These are phyloP conservation scores for Thera britannica DNA, from an alignment of 2,888 invertebrate species.

Conservation along the genomic window DNA sequence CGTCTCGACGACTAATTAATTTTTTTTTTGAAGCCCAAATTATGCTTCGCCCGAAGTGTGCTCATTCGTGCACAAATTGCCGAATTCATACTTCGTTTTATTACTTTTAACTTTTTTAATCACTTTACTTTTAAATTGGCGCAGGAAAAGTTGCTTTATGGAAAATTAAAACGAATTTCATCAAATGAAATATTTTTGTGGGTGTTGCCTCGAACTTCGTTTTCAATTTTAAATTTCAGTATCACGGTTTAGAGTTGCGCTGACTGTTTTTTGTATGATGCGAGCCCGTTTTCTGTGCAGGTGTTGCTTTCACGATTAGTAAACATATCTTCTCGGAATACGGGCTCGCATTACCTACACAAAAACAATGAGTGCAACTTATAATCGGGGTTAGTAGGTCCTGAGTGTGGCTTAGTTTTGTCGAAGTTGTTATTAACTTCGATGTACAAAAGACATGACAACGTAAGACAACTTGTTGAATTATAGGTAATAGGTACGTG, in stretches of 20 bases:
- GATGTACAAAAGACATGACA: no score
- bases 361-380: no score
- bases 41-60: conserved; percentile 60
- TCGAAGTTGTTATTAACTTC: background rate
- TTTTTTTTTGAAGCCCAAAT: conserved; percentile 67
- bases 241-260: no score
- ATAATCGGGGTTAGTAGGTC: no score
- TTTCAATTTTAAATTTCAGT: conserved; percentile 24
- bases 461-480: no score
- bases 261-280: no score
- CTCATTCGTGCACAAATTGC: conserved; percentile 72
- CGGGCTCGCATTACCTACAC: no score
- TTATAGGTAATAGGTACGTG: no score
- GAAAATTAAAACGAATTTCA: conserved; percentile 43
- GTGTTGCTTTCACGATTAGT: no score
- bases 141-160: conserved; percentile 41
- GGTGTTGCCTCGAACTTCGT: conserved; percentile 33
- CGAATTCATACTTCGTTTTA: conserved; percentile 73
- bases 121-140: conserved; percentile 59
- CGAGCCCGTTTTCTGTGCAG: no score
- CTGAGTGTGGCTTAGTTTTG: background rate
- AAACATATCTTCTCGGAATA: no score
- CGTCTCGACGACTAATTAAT: conserved; percentile 71
- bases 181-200: conserved; percentile 33
- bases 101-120: conserved; percentile 68